Base-by-base conservation (phyloP, 2,113 vertebrate species). In the Hypanus sabinus region DNA sequence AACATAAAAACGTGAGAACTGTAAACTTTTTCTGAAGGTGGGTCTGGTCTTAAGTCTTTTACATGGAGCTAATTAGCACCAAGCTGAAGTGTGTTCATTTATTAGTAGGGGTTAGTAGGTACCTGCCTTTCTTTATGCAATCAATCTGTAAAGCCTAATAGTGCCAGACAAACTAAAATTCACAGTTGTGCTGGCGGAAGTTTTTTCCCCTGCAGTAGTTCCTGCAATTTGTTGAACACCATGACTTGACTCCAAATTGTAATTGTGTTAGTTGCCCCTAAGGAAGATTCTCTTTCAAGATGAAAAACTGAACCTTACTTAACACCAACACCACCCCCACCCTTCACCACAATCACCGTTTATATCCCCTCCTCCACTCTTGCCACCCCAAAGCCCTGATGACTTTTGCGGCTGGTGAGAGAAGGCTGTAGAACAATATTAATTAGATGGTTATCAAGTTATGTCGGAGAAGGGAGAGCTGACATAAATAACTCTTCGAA, bases 141-240 rank as follows among this genome's bases (percentile, higher is more conserved):
- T 70, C 90, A 71, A 93, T 93, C 90, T 93, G 90, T 46, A 46
- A 73, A 27, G 68, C 22, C 90, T 93, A 93, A 93, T 93, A 73
- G 90, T 36, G 36, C 65, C 90, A 93, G 90, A 93, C 90, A 46
- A 93, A 68, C 36, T 93, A 36, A 93, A 93, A 93, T 70, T 93
- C 90, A 73, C 90, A 93, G 90, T 73, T 93, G 62, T 93, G 68
- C 90, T 33, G 90, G 65, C 62, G 90, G 90, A 90, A 36, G 85
- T 90, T 90, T 65, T 90, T 73, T 73, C 68, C 36, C 90, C 90
- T 93, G 90, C 65, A 93, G 65, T 93, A 73, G 90, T 93, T 93
- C 90, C 90, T 70, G 68, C 90, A 93, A 73, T 93, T 93, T 93
- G 90, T 93, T 93, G 90, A 93, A 93, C 90, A 70, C 90, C 68